phyloP scores from a whole-genome alignment of 2,113 vertebrate species.

The Smithornis capensis region DNA sequence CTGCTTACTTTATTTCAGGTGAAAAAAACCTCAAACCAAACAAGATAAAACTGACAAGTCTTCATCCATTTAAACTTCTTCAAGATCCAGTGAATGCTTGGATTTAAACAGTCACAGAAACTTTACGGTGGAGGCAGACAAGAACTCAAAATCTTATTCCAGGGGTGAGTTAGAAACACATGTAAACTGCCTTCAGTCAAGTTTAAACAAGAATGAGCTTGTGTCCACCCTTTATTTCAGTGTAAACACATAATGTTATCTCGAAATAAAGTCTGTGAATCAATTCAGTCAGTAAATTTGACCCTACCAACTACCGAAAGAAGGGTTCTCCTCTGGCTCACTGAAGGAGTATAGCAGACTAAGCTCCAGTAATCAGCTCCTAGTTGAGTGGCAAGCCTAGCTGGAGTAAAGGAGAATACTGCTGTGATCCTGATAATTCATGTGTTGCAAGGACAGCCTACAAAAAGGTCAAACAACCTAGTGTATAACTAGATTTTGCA shows the following conservation, averaged over 20 bases:
- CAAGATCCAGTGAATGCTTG: neutral
- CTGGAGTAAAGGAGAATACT: neutral
- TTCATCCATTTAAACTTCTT: neutral
- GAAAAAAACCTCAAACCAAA: neutral
- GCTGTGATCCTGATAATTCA: neutral
- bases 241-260: neutral
- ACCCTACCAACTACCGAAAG: neutral
- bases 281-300: neutral
- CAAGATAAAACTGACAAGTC: neutral
- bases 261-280: neutral
- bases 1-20: slow-evolving; percentile 42
- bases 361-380: neutral
- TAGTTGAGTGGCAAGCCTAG: neutral
- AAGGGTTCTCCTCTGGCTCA: neutral
- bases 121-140: neutral
- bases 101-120: neutral
- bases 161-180: neutral
- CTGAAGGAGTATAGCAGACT: neutral
- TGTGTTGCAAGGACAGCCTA: neutral
- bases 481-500: neutral
- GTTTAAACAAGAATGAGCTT: neutral
- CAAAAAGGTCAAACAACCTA: neutral
- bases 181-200: neutral
- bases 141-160: neutral
- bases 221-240: neutral